Conservation (phyloP, 2,113 vertebrate species). For the Camelus dromedarius region DNA sequence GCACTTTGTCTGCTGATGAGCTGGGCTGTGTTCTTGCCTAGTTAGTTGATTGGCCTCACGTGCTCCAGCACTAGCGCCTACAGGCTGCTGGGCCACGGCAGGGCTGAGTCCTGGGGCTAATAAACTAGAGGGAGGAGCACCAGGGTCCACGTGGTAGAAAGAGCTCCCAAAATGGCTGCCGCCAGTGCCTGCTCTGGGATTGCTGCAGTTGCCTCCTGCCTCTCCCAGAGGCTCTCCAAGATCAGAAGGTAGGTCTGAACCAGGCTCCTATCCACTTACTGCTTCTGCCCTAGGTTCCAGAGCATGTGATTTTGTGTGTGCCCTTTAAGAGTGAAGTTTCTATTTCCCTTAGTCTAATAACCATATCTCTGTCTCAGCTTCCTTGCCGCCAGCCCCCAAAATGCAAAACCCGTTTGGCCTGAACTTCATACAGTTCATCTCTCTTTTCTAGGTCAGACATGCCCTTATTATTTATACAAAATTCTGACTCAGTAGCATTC, state of each 20-base stretch:
- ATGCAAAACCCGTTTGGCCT: background rate
- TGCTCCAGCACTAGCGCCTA: background rate
- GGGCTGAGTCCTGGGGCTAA: background rate
- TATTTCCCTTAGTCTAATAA: background rate
- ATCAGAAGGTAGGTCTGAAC: background rate
- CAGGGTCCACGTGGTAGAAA: background rate
- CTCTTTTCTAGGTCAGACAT: constrained; percentile 57
- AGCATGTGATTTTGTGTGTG: background rate
- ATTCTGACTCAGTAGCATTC: constrained; percentile 55
- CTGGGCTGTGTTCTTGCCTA: background rate
- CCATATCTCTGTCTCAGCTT: background rate
- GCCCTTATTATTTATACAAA: constrained; percentile 61
- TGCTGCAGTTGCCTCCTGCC: background rate
- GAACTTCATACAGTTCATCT: constrained; percentile 24
- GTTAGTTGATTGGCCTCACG: background rate
- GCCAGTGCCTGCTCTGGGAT: background rate
- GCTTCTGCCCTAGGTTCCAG: background rate
- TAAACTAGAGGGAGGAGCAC: background rate
- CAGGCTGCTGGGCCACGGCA: background rate
- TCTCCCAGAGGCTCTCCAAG: background rate
- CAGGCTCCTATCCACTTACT: background rate
- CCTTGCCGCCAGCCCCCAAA: background rate
- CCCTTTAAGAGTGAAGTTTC: background rate
- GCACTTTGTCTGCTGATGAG: background rate
- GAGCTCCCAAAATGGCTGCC: background rate